Percentiles rank a stretch among this genome's conserved stretches.
phyloP scores from a whole-genome alignment of 2,888 invertebrate species.

The Melikaiella ostensackeni region DNA sequence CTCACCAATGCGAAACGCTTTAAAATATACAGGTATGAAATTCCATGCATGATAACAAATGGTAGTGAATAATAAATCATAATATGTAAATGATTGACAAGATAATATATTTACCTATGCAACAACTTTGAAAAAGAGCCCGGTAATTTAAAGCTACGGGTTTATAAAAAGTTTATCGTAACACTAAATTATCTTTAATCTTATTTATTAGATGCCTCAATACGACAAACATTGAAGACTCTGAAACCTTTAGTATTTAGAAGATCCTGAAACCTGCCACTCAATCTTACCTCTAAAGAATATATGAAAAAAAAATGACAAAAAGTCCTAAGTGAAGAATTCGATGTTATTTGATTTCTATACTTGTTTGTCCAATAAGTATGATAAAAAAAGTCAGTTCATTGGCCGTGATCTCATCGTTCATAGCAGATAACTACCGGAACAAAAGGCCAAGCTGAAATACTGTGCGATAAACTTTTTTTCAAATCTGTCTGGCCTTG shows the following conservation, averaged over 20 bases:
- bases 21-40: background rate
- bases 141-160: too few relatives aligned
- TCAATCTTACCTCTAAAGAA: background rate
- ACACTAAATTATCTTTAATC: background rate
- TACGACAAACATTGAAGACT: background rate
- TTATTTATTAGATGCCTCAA: background rate
- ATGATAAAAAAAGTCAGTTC: conserved; percentile 9
- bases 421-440: background rate
- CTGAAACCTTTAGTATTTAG: background rate
- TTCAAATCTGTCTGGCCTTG: conserved; percentile 2
- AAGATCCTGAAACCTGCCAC: background rate
- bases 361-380: conserved; percentile 19
- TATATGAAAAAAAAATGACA: background rate
- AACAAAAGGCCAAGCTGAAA: background rate
- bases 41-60: background rate
- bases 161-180: too few relatives aligned
- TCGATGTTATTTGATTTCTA: background rate
- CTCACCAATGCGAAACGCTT: background rate
- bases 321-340: background rate
- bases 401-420: background rate
- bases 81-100: background rate
- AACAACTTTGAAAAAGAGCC: background rate
- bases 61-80: background rate
- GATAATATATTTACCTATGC: background rate
- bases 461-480: background rate